Base-by-base conservation (phyloP, 2,888 invertebrate genomes). In the Rhamphomyia laevipes region DNA sequence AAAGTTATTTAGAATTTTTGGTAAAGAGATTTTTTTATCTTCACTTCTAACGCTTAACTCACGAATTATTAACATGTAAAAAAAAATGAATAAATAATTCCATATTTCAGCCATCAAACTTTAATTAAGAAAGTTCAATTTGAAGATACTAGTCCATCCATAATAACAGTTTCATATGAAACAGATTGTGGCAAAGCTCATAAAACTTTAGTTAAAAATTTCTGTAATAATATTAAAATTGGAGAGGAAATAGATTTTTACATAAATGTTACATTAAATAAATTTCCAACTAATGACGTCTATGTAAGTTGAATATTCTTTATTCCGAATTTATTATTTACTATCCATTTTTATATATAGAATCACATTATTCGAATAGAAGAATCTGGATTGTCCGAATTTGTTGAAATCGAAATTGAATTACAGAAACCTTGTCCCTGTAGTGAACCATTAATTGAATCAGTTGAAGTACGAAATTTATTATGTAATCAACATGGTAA, bases 311-410 rank as follows among this genome's bases (percentile, higher is more conserved):
- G 38, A 35, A 46, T 7, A 7, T 9, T 27, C 7, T 27, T 7
- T 2, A 7, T 27, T 27, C 9, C 9, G 4, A 27, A 27, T 27
- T 27, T 9, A 27, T 27, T 7, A 27, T 27, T 27, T 53, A 43
- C 45, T 58, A 7, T 21, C 1, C 4, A 17, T 11, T 57, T 54
- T 11, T n/a, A n/a, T n/a, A n/a, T n/a, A n/a, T 46, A 73, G 73
- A 64, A 54, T 7, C 67, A 73, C 54, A 75, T 68, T 1, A 74
- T 85, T 44, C 72, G 71, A 13, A 84, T 92, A 58, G 82, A 83
- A 51, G 91, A 91, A 57, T 81, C 82, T 4, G 85, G 85, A 47
- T 73, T 92, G 4, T 85, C 85, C 44, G 82, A 84, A 58, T 69
- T 73, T 16, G 66, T 90, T 49, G 74, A 76, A 13, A 67, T 92